Evolutionary conservation across 2,888 invertebrate species (phyloP).

Genomic region (Eupelmus urozonus): DNA sequence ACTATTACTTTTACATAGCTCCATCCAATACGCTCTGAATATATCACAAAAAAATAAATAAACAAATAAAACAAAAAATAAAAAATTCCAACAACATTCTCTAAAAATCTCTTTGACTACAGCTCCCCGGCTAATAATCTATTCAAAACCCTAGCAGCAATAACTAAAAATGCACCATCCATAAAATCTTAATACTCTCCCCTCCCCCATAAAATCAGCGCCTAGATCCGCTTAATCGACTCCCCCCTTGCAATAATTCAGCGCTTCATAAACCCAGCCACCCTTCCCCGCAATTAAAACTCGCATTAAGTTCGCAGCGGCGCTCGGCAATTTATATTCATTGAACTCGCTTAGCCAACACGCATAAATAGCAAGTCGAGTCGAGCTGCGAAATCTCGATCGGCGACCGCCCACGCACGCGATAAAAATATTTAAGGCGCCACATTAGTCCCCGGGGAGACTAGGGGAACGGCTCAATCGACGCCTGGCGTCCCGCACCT

Average conservation of each 20-base stretch:
- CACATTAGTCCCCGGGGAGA: conserved; percentile 12
- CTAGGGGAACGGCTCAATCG: conserved; percentile 7
- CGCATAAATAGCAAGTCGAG: no score
- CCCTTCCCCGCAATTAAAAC: conserved; percentile 27
- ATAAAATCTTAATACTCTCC: background rate
- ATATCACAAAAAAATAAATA: no score
- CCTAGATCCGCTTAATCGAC: conserved; percentile 6
- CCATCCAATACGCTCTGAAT: no score
- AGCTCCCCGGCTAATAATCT: background rate
- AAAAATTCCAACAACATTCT: no score
- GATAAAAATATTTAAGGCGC: conserved; percentile 13
- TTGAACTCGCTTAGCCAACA: conserved; percentile 1
- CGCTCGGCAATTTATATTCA: conserved; percentile 8
- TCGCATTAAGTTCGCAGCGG: background rate
- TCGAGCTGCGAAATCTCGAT: background rate
- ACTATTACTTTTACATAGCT: no score
- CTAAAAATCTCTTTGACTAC: no score
- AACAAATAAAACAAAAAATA: no score
- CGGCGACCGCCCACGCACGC: background rate
- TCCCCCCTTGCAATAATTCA: conserved; percentile 19
- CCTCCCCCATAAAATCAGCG: background rate
- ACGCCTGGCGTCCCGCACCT: conserved; percentile 2
- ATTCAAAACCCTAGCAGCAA: background rate
- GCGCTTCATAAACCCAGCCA: background rate
- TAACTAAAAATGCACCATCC: conserved; percentile 1